phyloP scores from a whole-genome alignment of 1,140 invertebrate genomes.

The Hylaeus anthracinus region DNA sequence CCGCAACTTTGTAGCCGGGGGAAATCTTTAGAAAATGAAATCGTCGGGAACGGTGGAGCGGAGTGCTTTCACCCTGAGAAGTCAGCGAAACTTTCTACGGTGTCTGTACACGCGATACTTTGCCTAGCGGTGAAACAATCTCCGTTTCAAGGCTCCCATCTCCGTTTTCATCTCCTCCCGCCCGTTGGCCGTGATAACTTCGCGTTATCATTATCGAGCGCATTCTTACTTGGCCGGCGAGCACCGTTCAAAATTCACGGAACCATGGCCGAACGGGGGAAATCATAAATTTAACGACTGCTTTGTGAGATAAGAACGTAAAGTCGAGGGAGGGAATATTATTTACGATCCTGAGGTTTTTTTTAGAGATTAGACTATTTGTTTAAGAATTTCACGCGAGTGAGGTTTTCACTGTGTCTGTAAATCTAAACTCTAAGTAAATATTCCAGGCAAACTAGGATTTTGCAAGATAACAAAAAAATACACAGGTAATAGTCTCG shows the following conservation, averaged over 20 bases:
- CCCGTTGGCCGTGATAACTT: conserved; percentile 17
- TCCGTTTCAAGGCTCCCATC: conserved; percentile 36
- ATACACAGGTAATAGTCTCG: too few species aligned
- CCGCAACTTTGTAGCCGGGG: neutral
- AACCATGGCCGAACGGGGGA: neutral
- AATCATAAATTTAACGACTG: conserved; percentile 9
- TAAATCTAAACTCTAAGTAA: too few species aligned
- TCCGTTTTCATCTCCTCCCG: conserved; percentile 36
- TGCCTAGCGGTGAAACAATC: conserved; percentile 35
- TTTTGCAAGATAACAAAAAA: too few species aligned
- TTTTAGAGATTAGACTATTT: neutral
- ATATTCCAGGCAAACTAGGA: too few species aligned
- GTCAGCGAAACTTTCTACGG: conserved; percentile 3
- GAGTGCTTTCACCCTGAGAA: neutral
- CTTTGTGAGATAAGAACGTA: neutral
- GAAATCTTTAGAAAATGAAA: conserved; percentile 37
- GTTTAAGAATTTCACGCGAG: too few species aligned
- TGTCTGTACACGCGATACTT: conserved; percentile 26
- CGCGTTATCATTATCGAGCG: conserved; percentile 44
- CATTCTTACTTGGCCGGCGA: conserved; percentile 15
- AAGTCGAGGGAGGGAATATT: neutral
- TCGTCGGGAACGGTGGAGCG: neutral
- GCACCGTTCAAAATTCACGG: conserved; percentile 25
- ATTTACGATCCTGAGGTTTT: neutral
- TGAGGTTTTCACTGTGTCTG: too few species aligned